Percentiles rank a stretch among this genome's conserved stretches.
Evolutionary conservation across 2,113 vertebrate species (phyloP).

Genomic region (Varanus komodoensis): DNA sequence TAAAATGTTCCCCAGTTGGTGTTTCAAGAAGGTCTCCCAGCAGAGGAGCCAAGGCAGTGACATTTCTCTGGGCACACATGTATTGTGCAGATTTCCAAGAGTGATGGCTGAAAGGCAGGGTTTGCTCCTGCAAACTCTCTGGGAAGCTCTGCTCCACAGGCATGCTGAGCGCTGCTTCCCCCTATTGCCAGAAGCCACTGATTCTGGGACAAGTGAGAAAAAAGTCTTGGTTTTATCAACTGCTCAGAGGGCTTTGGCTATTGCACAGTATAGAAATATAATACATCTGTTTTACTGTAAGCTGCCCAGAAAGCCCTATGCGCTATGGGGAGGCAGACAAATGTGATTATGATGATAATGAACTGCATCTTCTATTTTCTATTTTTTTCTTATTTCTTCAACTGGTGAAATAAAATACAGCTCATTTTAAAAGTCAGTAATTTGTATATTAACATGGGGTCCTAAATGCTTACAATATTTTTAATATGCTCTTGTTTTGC

Average conservation of each 20-base stretch:
- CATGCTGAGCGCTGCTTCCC: background rate
- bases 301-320: too few species aligned
- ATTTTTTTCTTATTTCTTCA: background rate
- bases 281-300: background rate
- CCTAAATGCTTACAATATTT: background rate
- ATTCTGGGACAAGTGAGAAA: background rate
- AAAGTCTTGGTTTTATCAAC: too few species aligned
- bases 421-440: background rate
- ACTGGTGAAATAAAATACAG: background rate
- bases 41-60: background rate
- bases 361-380: background rate
- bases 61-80: background rate
- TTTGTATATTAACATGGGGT: background rate
- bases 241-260: too few species aligned
- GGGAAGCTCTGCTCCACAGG: background rate
- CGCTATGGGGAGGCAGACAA: too few species aligned
- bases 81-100: background rate
- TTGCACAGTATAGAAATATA: too few species aligned
- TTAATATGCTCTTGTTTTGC: background rate
- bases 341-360: too few species aligned
- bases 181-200: background rate
- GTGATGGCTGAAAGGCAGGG: too few species aligned
- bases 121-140: too few species aligned
- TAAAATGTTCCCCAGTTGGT: background rate
- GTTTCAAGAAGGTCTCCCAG: background rate